Evolutionary conservation across 2,113 vertebrate species (phyloP).

Genomic region (Columbina picui): DNA sequence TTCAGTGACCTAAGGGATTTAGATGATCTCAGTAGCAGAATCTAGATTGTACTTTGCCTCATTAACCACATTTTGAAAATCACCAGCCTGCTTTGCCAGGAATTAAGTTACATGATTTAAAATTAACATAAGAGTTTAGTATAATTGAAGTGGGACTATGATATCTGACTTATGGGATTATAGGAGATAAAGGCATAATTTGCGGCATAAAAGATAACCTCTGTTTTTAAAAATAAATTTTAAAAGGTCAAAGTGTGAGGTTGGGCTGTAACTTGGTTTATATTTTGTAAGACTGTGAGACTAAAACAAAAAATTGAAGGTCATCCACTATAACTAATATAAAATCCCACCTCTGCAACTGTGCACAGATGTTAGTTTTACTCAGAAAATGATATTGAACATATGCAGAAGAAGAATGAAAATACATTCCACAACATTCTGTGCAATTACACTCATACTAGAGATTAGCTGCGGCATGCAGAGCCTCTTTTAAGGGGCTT

Average conservation of each 20-base stretch:
- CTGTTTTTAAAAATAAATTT: slow-evolving; percentile 54
- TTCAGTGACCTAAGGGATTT: slow-evolving; percentile 46
- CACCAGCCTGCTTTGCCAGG: slow-evolving; percentile 63
- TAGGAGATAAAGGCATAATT: slow-evolving; percentile 61
- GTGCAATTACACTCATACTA: not conserved
- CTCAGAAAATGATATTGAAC: not conserved
- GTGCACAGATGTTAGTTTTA: slow-evolving; percentile 39
- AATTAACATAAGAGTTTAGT: slow-evolving; percentile 69
- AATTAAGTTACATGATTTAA: slow-evolving; percentile 73
- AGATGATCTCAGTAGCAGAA: slow-evolving; percentile 54
- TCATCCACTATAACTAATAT: not conserved
- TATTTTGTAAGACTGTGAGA: not conserved
- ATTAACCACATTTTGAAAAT: slow-evolving; percentile 72
- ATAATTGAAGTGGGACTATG: slow-evolving; percentile 72
- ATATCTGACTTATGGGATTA: slow-evolving; percentile 69
- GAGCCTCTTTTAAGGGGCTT: not conserved
- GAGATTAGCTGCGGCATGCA: not conserved
- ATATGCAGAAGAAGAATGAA: not conserved
- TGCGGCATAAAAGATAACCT: slow-evolving; percentile 45
- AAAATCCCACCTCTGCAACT: not conserved
- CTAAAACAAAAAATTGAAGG: slow-evolving; percentile 5
- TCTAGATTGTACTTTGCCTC: slow-evolving; percentile 68
- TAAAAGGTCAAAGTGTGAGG: slow-evolving; percentile 41
- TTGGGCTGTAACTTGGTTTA: not conserved
- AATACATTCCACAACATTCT: not conserved